Percentiles rank a stretch among this genome's conserved stretches.
phyloP scores from a whole-genome alignment of 2,888 invertebrate species.

The Hoplodrina ambigua region DNA sequence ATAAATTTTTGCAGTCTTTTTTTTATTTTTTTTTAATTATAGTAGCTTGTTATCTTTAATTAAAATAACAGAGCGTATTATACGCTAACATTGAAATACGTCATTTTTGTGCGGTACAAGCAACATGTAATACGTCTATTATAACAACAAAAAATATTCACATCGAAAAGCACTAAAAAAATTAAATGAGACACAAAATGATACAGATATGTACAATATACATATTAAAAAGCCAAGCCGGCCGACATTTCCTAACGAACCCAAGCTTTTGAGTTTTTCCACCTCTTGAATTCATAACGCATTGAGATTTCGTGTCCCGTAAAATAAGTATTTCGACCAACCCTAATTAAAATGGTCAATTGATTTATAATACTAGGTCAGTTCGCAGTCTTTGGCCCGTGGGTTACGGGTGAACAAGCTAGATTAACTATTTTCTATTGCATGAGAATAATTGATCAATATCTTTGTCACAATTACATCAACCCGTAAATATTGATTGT shows the following conservation, averaged over 20 bases:
- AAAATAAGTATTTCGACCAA: slow-evolving; percentile 38
- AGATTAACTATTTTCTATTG: slow-evolving; percentile 23
- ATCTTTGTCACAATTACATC: slow-evolving; percentile 13
- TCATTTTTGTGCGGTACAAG: no score
- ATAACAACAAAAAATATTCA: neutral
- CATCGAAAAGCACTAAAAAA: neutral
- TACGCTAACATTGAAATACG: no score
- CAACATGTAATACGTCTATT: no score
- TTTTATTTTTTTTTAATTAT: no score
- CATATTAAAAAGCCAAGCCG: neutral
- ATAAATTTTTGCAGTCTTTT: no score
- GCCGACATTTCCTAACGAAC: slow-evolving; percentile 24
- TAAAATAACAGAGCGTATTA: no score
- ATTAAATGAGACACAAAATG: neutral
- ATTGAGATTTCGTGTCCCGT: slow-evolving; percentile 48
- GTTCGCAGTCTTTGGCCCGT: neutral
- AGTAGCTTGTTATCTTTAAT: no score
- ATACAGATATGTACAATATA: neutral
- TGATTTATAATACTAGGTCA: slow-evolving; percentile 30
- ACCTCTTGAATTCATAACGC: slow-evolving; percentile 33
- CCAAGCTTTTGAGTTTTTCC: slow-evolving; percentile 19
- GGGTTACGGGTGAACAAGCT: slow-evolving; percentile 1
- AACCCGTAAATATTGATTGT: slow-evolving; percentile 10
- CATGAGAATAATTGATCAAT: slow-evolving; percentile 6
- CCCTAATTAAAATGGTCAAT: slow-evolving; percentile 59